Base-by-base conservation (phyloP, 53 echinoderm and acorn worm genomes). In the Mesocentrotus franciscanus region DNA sequence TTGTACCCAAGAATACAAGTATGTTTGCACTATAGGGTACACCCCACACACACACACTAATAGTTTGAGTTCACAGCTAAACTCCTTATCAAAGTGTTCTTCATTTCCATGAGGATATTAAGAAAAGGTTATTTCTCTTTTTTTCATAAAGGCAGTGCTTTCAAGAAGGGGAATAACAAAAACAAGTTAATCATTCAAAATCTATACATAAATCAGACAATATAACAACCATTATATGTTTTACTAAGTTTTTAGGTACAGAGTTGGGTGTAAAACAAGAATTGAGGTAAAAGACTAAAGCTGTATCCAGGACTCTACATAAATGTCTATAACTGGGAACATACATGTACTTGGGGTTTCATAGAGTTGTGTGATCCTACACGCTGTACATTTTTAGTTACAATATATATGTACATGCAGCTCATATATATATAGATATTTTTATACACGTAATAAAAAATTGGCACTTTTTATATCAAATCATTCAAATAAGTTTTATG, bases 361-460 rank as follows among this genome's bases (percentile, higher is more conserved):
- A 8, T 20, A 92, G 71, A 71, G 71, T 92, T 74, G 71, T 74
- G 87, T 87, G 87, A 87, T n/a, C 24, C 9, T 27, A 87, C 56
- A 58, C 2, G 87, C 92, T 92, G 74, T 94, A 94, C 94, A 79
- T 35, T 60, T 14, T 92, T 71, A 85, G 85, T 55, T 68, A 94
- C 72, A 85, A 60, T 85, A 93, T 60, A 93, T 93, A 93, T 93
- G 78, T 93, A 93, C 93, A 93, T 79, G 93, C 93, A 93, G 93
- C 93, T 93, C 81, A 93, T 78, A 81, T 93, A 81, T 93, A 93
- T 93, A 93, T 93, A 93, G 93, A 93, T 93, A 81, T 93, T 56
- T 93, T 93, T 81, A 79, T 93, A 93, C 93, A 93, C 29, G 32
- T 79, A 81, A 79, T 79, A 93, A 93, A 93, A 93, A 93, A 79